Evolutionary conservation across 2,888 invertebrate genomes (phyloP).

Genomic region (Caenorhabditis zanzibari): DNA sequence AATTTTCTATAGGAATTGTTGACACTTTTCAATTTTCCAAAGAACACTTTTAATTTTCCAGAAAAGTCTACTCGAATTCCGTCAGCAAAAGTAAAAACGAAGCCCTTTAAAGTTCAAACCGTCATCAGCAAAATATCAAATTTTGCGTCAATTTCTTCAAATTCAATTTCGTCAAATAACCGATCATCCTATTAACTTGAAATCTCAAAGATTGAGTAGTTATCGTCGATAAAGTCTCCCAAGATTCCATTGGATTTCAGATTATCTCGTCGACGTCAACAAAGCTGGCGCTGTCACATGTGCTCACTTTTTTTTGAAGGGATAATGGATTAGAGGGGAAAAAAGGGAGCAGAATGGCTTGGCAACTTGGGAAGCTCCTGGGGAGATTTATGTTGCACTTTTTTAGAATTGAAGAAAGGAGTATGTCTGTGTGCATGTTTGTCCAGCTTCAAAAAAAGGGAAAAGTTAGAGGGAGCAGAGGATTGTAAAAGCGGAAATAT

Average conservation of each 20-base stretch:
- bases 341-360: not conserved
- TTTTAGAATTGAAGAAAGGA: no score
- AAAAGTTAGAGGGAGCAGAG: no score
- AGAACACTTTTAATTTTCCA: slow-evolving; percentile 1
- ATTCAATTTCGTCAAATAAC: slow-evolving; percentile 14
- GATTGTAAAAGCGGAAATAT: no score
- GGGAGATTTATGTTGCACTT: no score
- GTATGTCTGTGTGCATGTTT: no score
- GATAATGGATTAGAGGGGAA: slow-evolving; percentile 3
- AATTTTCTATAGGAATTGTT: not conserved
- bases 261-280: slow-evolving; percentile 35
- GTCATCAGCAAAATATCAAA: not conserved
- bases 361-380: no score
- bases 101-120: slow-evolving; percentile 13
- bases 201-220: slow-evolving; percentile 21
- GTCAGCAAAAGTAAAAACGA: not conserved
- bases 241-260: not conserved
- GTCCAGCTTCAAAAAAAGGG: no score
- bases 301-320: slow-evolving; percentile 1
- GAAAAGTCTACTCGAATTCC: not conserved
- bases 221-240: not conserved
- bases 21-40: not conserved
- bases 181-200: slow-evolving; percentile 33
- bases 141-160: slow-evolving; percentile 2
- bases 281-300: slow-evolving; percentile 38